phyloP scores from a whole-genome alignment of 2,797 vertebrate genomes.

The Delichon dasypus region DNA sequence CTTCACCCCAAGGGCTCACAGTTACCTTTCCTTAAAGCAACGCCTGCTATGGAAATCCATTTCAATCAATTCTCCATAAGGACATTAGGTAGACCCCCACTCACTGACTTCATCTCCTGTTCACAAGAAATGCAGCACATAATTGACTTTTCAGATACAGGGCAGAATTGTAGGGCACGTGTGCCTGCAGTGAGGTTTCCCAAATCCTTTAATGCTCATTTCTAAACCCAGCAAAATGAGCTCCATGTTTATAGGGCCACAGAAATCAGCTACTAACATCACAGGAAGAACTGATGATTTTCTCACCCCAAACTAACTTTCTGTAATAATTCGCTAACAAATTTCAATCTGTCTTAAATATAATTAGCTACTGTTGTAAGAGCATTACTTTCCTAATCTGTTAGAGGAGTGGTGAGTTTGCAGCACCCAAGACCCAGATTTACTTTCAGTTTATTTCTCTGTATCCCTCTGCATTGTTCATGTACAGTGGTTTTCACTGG shows the following conservation, averaged over 20 bases:
- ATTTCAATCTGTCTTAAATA: not conserved
- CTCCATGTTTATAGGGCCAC: not conserved
- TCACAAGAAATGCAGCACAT: not conserved
- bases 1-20: not conserved
- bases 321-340: not conserved
- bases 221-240: not conserved
- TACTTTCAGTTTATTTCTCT: not conserved
- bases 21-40: not conserved
- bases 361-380: not conserved
- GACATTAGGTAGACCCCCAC: not conserved
- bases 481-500: not conserved
- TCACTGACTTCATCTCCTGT: not conserved
- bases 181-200: not conserved
- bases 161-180: not conserved
- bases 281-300: not conserved
- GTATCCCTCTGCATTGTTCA: not conserved
- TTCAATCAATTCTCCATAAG: not conserved
- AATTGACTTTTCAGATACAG: conserved; percentile 35
- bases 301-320: not conserved
- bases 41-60: not conserved
- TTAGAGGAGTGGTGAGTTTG: not conserved
- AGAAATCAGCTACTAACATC: not conserved
- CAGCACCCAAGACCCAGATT: not conserved
- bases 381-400: not conserved
- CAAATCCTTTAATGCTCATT: not conserved